Evolutionary conservation across 2,888 invertebrate species (phyloP).

Genomic region (Willowsia nigromaculata): DNA sequence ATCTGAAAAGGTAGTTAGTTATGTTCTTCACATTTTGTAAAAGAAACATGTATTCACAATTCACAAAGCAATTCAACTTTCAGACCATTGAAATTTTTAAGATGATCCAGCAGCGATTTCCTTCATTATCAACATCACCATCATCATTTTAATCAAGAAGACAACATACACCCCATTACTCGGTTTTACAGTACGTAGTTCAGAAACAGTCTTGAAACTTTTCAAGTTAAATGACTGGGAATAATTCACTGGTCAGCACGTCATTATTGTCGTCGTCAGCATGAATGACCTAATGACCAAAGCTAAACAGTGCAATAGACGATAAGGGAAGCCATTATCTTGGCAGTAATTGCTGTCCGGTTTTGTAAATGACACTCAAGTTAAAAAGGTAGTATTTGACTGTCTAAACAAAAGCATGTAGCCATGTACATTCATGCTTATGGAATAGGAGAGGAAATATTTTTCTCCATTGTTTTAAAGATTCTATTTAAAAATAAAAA

Average conservation of each 20-base stretch:
- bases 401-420: not conserved
- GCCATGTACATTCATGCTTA: not conserved
- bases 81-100: not conserved
- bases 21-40: not conserved
- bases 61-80: too few relatives aligned
- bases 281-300: conserved; percentile 33
- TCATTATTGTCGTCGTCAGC: not conserved
- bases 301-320: not conserved
- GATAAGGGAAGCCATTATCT: conserved; percentile 9
- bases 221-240: conserved; percentile 8
- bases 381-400: not conserved
- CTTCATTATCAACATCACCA: conserved; percentile 25
- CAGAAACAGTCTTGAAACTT: not conserved
- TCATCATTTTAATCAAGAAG: conserved; percentile 41
- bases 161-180: too few relatives aligned
- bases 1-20: not conserved
- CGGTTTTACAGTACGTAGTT: not conserved
- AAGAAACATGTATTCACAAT: not conserved
- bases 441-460: too few relatives aligned
- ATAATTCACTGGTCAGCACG: conserved; percentile 22
- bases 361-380: not conserved
- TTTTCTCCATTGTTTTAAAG: too few relatives aligned
- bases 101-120: conserved; percentile 6
- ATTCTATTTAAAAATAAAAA: too few relatives aligned
- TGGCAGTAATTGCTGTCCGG: not conserved